Base-by-base conservation (phyloP, 2,888 invertebrate genomes). In the Diarsia brunnea region DNA sequence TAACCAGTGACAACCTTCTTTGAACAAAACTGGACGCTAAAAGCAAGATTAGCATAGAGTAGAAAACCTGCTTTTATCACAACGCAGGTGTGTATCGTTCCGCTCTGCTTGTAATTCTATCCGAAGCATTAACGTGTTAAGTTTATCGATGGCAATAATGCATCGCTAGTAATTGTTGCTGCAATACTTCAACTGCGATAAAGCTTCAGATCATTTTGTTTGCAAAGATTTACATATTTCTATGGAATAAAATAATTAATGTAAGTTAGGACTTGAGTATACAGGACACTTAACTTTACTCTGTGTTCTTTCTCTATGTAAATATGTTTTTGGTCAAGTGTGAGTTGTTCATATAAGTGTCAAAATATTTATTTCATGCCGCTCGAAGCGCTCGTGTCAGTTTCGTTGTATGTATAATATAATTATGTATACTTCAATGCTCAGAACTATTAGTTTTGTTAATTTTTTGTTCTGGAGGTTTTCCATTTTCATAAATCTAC, bases 91-190 rank as follows among this genome's bases (percentile, higher is more conserved):
- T 82, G 75, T 80, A 76, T 49, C 66, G 71, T 77, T 83, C 77
- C 81, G 84, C 63, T 81, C 84, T 71, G 81, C 77, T 84, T 81
- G 81, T 83, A 81, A 83, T 81, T 81, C 73, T 65, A 84, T 77
- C 69, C 81, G 82, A 84, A 77, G 84, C 82, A 83, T 83, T 83
- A 83, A 63, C 47, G 84, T 84, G 82, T 83, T 83, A 84, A 83
- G 73, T 83, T 83, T 84, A 84, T 83, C 81, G 84, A 81, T 84
- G 77, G 84, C 64, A 83, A 81, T 83, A 81, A 83, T 81, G 82
- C 71, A 77, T 84, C 81, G 84, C 69, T 71, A 77, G 73, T 73
- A 81, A 73, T 60, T 49, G 61, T 24, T 38, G 71, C 55, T 38
- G 70, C 55, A 63, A 69, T 73, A 80, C 68, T 77, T 80, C 63